These are phyloP conservation scores for Manduca sexta DNA, from an alignment of 1,140 invertebrate species.

Conservation along the genomic window DNA sequence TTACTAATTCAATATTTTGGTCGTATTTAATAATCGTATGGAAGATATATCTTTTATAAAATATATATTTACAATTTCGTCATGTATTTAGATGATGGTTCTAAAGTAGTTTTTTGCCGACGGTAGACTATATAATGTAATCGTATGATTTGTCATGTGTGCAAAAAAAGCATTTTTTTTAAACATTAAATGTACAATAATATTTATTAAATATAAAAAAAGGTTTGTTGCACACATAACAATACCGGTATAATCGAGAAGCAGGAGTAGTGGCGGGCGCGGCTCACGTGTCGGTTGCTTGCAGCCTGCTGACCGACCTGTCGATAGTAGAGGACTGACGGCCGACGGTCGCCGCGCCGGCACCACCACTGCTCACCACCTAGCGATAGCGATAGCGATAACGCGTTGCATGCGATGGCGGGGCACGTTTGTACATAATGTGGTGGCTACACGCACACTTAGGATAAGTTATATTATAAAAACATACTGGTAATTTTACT, in stretches of 20 bases:
- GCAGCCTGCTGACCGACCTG: constrained; percentile 71
- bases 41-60: neutral
- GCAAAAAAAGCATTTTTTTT: neutral
- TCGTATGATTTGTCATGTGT: constrained; percentile 3
- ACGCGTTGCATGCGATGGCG: neutral
- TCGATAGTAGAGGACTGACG: constrained; percentile 67
- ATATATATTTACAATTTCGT: neutral
- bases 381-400: neutral
- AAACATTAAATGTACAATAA: no score
- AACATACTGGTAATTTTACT: no score
- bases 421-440: no score
- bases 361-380: constrained; percentile 5
- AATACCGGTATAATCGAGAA: constrained; percentile 1
- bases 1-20: neutral
- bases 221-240: constrained; percentile 9
- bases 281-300: constrained; percentile 47
- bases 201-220: no score
- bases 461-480: no score
- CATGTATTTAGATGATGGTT: neutral
- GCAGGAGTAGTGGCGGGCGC: constrained; percentile 11
- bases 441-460: no score
- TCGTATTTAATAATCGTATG: neutral
- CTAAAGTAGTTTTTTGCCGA: neutral
- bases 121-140: neutral
- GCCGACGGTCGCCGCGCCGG: constrained; percentile 10